Evolutionary conservation across 2,797 vertebrate species (phyloP).

Genomic region (Propithecus perrieri): DNA sequence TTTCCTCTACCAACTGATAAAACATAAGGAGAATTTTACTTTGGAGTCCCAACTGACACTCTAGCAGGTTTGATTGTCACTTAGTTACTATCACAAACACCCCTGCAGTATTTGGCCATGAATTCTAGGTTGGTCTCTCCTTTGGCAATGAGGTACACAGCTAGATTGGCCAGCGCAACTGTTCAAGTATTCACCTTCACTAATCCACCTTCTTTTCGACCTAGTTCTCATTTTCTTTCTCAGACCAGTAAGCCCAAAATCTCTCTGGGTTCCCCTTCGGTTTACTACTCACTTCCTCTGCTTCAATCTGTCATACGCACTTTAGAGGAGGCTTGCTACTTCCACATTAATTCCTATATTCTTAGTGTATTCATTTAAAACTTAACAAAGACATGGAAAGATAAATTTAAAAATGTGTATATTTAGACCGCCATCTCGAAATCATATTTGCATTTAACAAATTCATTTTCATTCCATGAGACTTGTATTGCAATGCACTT

Average conservation of each 20-base stretch:
- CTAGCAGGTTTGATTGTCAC: not conserved
- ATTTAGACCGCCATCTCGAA: not conserved
- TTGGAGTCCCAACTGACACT: too few relatives aligned
- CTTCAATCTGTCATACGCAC: not conserved
- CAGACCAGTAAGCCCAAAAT: rapidly evolving
- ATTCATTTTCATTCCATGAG: not conserved
- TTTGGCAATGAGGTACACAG: not conserved
- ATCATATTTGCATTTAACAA: not conserved
- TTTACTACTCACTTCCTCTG: not conserved
- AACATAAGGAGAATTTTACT: not conserved
- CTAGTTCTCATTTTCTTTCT: not conserved
- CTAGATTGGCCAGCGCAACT: not conserved
- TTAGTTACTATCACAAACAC: not conserved
- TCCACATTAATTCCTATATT: not conserved
- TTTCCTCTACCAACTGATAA: not conserved
- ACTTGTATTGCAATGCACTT: not conserved
- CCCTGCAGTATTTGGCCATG: not conserved
- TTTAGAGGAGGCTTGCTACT: not conserved
- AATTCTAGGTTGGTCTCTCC: not conserved
- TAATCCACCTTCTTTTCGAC: not conserved
- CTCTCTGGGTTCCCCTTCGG: not conserved
- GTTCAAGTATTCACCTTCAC: not conserved
- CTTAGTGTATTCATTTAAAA: not conserved
- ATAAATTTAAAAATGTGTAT: not conserved
- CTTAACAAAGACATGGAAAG: not conserved